phyloP scores from a whole-genome alignment of 2,888 invertebrate genomes.

The Caenorhabditis sulstoni region DNA sequence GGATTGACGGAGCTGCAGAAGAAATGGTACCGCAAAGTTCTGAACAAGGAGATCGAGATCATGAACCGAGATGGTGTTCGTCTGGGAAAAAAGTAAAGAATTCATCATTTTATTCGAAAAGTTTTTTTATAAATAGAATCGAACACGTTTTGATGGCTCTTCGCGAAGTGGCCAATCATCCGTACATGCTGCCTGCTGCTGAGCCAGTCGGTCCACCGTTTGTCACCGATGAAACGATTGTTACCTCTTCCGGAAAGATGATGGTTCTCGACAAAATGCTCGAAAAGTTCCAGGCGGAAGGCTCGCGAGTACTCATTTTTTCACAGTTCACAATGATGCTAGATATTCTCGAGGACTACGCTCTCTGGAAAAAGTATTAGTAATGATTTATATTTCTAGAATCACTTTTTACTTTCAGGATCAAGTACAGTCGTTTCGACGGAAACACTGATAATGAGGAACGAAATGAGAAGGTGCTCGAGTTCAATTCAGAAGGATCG shows the following conservation, averaged over 20 bases:
- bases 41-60: slow-evolving; percentile 16
- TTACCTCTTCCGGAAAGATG: slow-evolving; percentile 21
- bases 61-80: not conserved
- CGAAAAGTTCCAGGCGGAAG: slow-evolving; percentile 11
- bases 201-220: slow-evolving; percentile 30
- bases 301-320: slow-evolving; percentile 15
- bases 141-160: slow-evolving; percentile 20
- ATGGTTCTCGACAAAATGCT: slow-evolving; percentile 32
- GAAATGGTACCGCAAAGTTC: slow-evolving; percentile 15
- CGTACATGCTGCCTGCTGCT: slow-evolving; percentile 37
- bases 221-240: slow-evolving; percentile 23
- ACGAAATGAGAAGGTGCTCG: not conserved
- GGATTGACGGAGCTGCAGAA: slow-evolving; percentile 29
- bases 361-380: not conserved
- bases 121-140: slow-evolving; percentile 13
- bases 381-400: not conserved
- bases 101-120: not conserved
- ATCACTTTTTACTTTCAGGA: slow-evolving; percentile 3
- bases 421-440: slow-evolving; percentile 25
- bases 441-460: not conserved
- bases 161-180: slow-evolving; percentile 30
- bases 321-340: slow-evolving; percentile 40
- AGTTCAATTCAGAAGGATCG: slow-evolving; percentile 32
- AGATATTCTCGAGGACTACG: slow-evolving; percentile 32
- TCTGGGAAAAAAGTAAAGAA: slow-evolving; percentile 1